Evolutionary conservation across 2,797 vertebrate species (phyloP), one percentile per base, ranked within the genome.

Genomic region (Limnodromus scolopaceus): DNA sequence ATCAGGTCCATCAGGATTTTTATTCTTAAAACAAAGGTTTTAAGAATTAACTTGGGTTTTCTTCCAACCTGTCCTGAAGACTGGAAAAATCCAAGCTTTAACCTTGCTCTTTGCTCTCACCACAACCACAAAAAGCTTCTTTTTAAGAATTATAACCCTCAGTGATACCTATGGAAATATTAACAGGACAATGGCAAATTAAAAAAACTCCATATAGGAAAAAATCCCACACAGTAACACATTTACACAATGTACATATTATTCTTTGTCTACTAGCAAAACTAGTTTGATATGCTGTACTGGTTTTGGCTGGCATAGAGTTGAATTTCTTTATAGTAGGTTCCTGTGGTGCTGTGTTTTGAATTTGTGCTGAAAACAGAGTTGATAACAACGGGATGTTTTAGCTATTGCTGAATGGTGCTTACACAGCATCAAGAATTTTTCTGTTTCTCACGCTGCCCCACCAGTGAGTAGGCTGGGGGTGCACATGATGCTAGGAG

Each of bases 401-500:
- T 36, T 20, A 14, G 4, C 5, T 69, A 3, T 10, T 61, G 36
- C 53, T 72, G 36, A 87, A 6, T 2, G 2, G 18, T n/a, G 30
- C 57, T 82, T 27, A 65, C 24, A 63, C 34, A 70, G 19, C 3
- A 0, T 22, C 41, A 71, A 60, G 34, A 28, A 36, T 65, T 92
- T 18, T 58, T 43, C 53, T 34, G 54, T 23, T 54, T 28, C 53
- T 72, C 66, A 61, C 3, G 11, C 13, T 5, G 3, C 8, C 11
- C 10, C 1, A 2, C 28, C 49, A 66, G 11, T 0, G 0, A 70
- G 45, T 0, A 36, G 30, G 12, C 18, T 82, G 39, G 6, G 10
- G 30, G 22, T 24, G 22, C 34, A 46, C 30, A 65, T 36, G 36
- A 16, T 63, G 11, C 3, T 45, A 36, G 8, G 22, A 84, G 34